A percentile compares a stretch with the other conserved stretches of the same genome.
These are phyloP conservation scores for Heptranchias perlo DNA, from an alignment of 2,113 vertebrate species.

Conservation along the genomic window DNA sequence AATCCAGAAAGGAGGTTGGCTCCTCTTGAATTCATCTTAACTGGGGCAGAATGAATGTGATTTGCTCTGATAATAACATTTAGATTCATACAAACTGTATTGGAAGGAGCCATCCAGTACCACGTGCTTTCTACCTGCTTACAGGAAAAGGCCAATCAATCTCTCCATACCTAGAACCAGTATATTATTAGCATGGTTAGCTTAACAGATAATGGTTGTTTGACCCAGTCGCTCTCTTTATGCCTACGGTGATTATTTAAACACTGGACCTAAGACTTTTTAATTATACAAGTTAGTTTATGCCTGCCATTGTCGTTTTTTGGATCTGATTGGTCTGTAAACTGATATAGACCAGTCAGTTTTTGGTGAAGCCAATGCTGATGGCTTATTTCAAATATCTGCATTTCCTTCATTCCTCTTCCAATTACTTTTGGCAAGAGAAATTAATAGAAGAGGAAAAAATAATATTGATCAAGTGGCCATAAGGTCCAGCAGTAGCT, in stretches of 20 bases:
- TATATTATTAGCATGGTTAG: background rate
- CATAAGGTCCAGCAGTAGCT: background rate
- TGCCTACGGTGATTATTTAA: background rate
- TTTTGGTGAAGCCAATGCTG: background rate
- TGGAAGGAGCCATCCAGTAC: background rate
- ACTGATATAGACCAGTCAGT: background rate
- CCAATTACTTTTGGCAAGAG: background rate
- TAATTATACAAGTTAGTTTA: background rate
- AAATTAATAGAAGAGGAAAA: background rate
- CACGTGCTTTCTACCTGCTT: background rate
- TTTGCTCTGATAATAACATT: background rate
- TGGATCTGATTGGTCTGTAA: background rate
- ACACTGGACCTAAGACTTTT: background rate
- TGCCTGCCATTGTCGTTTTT: background rate
- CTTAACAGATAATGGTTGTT: background rate
- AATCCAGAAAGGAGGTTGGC: background rate
- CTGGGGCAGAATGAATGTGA: background rate
- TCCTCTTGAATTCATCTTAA: background rate
- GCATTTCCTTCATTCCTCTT: background rate
- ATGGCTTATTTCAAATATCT: background rate
- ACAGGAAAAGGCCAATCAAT: background rate
- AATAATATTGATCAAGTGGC: background rate
- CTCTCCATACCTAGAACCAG: background rate
- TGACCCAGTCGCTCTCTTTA: background rate
- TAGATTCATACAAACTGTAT: background rate